Percentiles rank a stretch among this genome's conserved stretches.
Evolutionary conservation across 2,888 invertebrate genomes (phyloP).

Genomic region (Campaea margaritaria): DNA sequence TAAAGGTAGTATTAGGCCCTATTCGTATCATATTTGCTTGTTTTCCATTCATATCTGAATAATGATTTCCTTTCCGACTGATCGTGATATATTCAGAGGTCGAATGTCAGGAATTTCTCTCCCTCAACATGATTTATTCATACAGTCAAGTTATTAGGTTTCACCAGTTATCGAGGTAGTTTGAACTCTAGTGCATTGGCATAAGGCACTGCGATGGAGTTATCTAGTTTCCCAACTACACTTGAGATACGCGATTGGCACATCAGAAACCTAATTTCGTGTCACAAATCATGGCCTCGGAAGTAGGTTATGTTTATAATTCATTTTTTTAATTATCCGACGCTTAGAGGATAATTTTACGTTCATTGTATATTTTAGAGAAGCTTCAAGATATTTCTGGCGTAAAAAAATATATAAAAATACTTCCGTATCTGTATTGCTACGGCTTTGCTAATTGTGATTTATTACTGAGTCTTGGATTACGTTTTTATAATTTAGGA

Average conservation of each 20-base stretch:
- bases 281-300: slow-evolving; percentile 9
- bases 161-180: slow-evolving; percentile 8
- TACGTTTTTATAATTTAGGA: slow-evolving; percentile 13
- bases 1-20: neutral
- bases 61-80: slow-evolving; percentile 45
- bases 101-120: slow-evolving; percentile 48
- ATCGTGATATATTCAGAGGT: slow-evolving; percentile 45
- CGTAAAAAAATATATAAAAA: slow-evolving; percentile 26
- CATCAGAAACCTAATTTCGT: slow-evolving; percentile 6
- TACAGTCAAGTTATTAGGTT: slow-evolving; percentile 20
- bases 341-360: slow-evolving; percentile 16
- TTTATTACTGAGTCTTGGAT: slow-evolving; percentile 25
- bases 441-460: slow-evolving; percentile 33
- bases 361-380: slow-evolving; percentile 22
- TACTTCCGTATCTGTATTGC: slow-evolving; percentile 31
- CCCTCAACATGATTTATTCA: slow-evolving; percentile 54
- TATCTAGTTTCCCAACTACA: neutral
- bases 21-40: slow-evolving; percentile 14
- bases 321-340: slow-evolving; percentile 18
- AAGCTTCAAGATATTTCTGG: slow-evolving; percentile 23
- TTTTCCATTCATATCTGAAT: slow-evolving; percentile 43
- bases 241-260: neutral
- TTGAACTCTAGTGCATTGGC: slow-evolving; percentile 9
- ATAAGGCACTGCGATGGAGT: neutral
- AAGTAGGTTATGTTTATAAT: slow-evolving; percentile 14